Evolutionary conservation across 2,113 vertebrate species (phyloP).

Genomic region (Pituophis catenifer): DNA sequence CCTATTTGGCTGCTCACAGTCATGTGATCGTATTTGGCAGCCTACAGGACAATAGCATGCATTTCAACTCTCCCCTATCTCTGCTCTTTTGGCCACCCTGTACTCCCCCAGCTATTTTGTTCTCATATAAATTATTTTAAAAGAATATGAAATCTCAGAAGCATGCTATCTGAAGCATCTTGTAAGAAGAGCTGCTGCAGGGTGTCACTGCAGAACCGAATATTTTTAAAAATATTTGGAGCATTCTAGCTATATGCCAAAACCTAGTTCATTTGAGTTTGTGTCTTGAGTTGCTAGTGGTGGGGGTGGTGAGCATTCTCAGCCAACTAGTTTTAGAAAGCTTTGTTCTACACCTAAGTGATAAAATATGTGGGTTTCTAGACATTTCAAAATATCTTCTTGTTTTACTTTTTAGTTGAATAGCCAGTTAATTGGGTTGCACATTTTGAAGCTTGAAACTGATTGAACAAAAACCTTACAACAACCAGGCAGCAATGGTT

Average conservation of each 20-base stretch:
- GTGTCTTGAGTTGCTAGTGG: slow-evolving; percentile 25
- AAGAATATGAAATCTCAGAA: neutral
- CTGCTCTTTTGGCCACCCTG: neutral
- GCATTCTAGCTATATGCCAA: neutral
- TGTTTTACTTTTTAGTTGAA: neutral
- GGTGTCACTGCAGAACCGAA: neutral
- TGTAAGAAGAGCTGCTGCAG: neutral
- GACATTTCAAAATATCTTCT: neutral
- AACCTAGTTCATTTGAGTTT: neutral
- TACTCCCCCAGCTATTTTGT: neutral
- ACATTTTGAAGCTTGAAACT: neutral
- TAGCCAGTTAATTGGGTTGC: neutral
- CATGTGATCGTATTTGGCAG: neutral
- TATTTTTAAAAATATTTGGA: neutral
- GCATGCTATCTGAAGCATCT: neutral
- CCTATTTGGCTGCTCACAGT: neutral
- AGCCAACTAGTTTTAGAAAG: neutral
- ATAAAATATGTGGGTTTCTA: slow-evolving; percentile 4
- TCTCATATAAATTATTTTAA: neutral
- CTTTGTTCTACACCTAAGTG: slow-evolving; percentile 20
- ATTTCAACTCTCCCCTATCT: neutral
- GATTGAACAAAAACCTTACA: neutral
- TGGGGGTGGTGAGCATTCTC: slow-evolving; percentile 21
- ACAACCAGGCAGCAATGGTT: neutral
- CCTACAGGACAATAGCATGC: neutral